Percentiles rank a stretch among this genome's conserved stretches.
Evolutionary conservation across 2,797 vertebrate species (phyloP).

Genomic region (Sciurus carolinensis): DNA sequence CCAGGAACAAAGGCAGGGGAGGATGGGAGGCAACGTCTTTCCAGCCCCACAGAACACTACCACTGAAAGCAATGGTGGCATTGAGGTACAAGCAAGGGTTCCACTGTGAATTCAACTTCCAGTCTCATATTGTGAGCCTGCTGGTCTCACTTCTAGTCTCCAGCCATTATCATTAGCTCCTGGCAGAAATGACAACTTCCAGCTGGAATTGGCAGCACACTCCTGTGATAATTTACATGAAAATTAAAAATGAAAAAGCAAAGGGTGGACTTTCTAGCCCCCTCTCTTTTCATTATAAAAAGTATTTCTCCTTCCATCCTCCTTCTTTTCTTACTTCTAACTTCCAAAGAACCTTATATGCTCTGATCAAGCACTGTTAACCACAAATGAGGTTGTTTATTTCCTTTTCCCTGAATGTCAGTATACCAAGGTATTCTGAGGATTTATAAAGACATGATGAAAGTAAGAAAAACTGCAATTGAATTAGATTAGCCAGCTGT

Average conservation of each 20-base stretch:
- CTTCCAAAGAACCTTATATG: conserved; percentile 19
- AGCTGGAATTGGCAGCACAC: conserved; percentile 34
- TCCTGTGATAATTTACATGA: background rate
- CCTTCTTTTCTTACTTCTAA: background rate
- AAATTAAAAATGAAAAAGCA: background rate
- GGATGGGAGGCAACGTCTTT: background rate
- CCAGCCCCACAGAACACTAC: background rate
- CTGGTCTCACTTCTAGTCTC: background rate
- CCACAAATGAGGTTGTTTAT: background rate
- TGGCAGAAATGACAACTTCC: conserved; percentile 58
- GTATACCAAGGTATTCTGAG: background rate
- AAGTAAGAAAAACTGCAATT: conserved; percentile 17
- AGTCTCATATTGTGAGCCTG: background rate
- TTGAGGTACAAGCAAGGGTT: background rate
- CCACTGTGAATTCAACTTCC: background rate
- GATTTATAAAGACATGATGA: conserved; percentile 21
- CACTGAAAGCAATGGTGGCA: background rate
- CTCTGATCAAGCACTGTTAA: background rate
- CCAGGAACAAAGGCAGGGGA: background rate
- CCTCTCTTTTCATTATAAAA: background rate
- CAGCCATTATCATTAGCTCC: background rate
- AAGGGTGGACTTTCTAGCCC: background rate
- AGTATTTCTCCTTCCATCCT: background rate
- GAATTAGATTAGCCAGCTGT: background rate
- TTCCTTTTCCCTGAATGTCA: conserved; percentile 8